Evolutionary conservation across 1,140 invertebrate species (phyloP).

Genomic region (Psix sp.): DNA sequence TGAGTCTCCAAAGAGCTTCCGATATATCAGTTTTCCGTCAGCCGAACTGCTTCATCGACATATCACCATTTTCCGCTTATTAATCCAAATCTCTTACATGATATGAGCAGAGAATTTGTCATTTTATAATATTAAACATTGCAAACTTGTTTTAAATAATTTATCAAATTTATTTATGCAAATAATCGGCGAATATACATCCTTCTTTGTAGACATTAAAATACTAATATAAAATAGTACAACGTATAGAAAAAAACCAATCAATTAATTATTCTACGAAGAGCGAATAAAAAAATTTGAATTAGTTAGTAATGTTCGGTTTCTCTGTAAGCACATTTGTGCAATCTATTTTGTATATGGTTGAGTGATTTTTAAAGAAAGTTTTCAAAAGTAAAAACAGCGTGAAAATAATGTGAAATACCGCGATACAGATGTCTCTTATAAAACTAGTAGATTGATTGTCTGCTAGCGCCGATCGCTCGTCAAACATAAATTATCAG

Average conservation of each 20-base stretch:
- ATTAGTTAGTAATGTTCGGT: too few species aligned
- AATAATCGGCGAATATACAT: too few species aligned
- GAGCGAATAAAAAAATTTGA: too few species aligned
- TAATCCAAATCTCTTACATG: conserved; percentile 7
- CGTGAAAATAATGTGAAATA: not conserved
- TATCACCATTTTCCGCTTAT: conserved; percentile 20
- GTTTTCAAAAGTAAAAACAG: too few species aligned
- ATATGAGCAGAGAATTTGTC: conserved; percentile 6
- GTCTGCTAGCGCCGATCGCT: not conserved
- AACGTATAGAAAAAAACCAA: too few species aligned
- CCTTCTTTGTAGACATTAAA: too few species aligned
- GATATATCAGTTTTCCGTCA: conserved; percentile 30
- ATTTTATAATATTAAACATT: not conserved
- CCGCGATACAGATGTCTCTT: not conserved
- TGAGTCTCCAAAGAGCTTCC: conserved; percentile 33
- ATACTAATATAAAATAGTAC: too few species aligned
- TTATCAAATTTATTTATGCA: too few species aligned
- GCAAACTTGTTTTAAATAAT: not conserved
- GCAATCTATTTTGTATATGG: too few species aligned
- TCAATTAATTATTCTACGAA: too few species aligned
- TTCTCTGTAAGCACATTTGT: too few species aligned
- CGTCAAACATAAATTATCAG: conserved; percentile 18
- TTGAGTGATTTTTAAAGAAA: too few species aligned
- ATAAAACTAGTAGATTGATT: not conserved
- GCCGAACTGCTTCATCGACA: conserved; percentile 30